Evolutionary conservation across 2,888 invertebrate genomes (phyloP).

Genomic region (Pachymerium ferrugineum): DNA sequence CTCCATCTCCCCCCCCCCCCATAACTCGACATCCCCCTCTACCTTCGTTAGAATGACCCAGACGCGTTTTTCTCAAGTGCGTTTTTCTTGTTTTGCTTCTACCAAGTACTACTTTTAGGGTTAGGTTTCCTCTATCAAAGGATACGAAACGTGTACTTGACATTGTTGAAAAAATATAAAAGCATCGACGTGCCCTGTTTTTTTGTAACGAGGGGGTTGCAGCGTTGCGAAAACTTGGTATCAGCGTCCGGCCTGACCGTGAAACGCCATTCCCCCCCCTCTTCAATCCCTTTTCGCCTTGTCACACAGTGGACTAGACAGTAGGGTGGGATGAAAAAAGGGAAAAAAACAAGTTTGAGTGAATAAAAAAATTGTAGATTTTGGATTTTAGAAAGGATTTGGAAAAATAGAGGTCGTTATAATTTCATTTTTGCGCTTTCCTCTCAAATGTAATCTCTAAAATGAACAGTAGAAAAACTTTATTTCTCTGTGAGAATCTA

Average conservation of each 20-base stretch:
- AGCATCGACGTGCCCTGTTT: background rate
- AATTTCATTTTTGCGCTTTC: no score
- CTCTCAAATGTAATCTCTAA: no score
- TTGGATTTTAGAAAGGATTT: no score
- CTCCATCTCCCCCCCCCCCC: background rate
- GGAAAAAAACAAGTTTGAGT: no score
- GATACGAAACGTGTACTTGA: no score
- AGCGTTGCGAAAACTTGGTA: background rate
- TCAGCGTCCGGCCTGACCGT: constrained; percentile 4
- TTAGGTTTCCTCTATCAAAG: no score
- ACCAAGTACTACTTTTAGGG: no score
- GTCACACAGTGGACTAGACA: constrained; percentile 2
- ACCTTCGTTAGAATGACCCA: background rate
- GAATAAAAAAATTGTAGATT: no score
- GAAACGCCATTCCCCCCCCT: background rate
- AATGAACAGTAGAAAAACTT: no score
- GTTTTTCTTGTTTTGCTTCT: background rate
- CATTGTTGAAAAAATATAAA: no score
- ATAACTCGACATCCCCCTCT: background rate
- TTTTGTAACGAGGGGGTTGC: background rate
- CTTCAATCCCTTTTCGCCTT: background rate
- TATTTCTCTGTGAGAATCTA: no score
- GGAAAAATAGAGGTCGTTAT: no score
- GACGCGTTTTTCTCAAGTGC: background rate
- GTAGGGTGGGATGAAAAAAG: background rate